These are phyloP conservation scores for Nannoperca obscura DNA, from an alignment of 2,797 vertebrate species.

Conservation along the genomic window DNA sequence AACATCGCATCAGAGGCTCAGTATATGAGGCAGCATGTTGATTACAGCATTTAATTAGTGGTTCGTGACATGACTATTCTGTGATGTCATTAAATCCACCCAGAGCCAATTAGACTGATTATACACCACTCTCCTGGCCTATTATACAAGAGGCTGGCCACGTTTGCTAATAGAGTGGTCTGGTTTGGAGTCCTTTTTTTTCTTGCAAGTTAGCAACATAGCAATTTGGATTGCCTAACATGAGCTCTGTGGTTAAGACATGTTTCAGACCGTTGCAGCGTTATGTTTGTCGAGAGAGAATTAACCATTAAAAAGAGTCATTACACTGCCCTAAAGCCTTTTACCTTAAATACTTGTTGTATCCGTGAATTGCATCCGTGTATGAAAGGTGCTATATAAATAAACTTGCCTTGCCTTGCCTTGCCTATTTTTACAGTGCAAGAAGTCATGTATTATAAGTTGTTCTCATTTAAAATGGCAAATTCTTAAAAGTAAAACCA, in stretches of 20 bases:
- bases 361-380: no score
- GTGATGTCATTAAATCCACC: constrained; percentile 64
- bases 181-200: constrained; percentile 41
- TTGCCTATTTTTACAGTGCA: no score
- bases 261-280: not conserved
- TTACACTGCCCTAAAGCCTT: constrained; percentile 1
- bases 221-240: constrained; percentile 41
- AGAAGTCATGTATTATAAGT: not conserved
- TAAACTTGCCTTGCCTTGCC: no score
- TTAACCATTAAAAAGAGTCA: constrained; percentile 12
- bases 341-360: not conserved
- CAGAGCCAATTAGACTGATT: constrained; percentile 68
- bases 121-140: constrained; percentile 41
- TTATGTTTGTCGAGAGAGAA: constrained; percentile 33
- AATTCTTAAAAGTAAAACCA: not conserved
- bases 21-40: constrained; percentile 61
- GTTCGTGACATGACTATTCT: constrained; percentile 67
- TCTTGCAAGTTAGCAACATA: not conserved
- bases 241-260: constrained; percentile 29
- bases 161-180: constrained; percentile 61
- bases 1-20: constrained; percentile 56
- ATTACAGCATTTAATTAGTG: constrained; percentile 71
- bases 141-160: constrained; percentile 48
- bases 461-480: not conserved
- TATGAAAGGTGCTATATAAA: no score